Conservation (phyloP, 2,113 vertebrate species). For the Psephotus haematonotus region DNA sequence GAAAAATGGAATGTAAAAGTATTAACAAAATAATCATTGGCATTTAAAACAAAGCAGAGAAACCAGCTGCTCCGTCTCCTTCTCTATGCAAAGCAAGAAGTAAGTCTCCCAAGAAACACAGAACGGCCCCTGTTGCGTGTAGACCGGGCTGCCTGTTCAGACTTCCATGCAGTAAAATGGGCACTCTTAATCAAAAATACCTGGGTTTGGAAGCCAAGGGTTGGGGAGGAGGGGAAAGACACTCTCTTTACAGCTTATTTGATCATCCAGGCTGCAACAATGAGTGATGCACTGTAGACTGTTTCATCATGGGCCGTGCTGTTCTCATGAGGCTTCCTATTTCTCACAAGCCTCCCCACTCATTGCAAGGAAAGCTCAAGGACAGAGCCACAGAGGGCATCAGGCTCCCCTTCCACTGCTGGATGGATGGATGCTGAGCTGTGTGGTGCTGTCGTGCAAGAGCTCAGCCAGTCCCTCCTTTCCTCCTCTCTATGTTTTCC, state of each 20-base stretch:
- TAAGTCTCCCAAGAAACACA: not conserved
- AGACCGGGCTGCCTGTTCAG: not conserved
- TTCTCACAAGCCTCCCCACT: not conserved
- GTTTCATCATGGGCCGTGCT: not conserved
- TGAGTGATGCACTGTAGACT: not conserved
- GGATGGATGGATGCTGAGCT: rapidly evolving
- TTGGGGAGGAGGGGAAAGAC: not conserved
- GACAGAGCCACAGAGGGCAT: not conserved
- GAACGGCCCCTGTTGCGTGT: not conserved
- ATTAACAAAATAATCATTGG: not conserved
- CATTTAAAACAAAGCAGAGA: slow-evolving; percentile 15
- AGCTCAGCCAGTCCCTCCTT: not conserved
- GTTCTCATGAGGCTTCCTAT: not conserved
- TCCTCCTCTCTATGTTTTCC: not conserved
- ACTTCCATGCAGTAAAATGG: not conserved
- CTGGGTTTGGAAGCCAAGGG: not conserved
- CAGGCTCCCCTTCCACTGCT: not conserved
- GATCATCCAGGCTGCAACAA: not conserved
- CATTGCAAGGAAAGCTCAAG: not conserved
- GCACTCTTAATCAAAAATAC: not conserved
- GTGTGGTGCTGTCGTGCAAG: not conserved
- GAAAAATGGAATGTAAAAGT: not conserved
- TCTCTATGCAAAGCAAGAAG: slow-evolving; percentile 8
- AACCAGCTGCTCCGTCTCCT: slow-evolving; percentile 7
- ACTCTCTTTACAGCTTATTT: not conserved